These are phyloP conservation scores for Diabrotica undecimpunctata DNA, from an alignment of 1,140 invertebrate genomes.

Conservation along the genomic window DNA sequence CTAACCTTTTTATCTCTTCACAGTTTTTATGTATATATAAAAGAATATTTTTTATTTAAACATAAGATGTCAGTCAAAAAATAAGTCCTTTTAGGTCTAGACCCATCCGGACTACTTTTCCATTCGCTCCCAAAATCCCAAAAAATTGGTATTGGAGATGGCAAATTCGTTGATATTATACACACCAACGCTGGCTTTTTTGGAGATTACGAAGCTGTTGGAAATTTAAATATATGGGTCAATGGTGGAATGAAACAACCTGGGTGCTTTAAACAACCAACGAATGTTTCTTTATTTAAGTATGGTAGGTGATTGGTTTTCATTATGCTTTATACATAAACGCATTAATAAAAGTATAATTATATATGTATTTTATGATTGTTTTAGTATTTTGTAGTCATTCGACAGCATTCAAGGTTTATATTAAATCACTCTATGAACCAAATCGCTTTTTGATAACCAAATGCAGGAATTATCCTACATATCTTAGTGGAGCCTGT, in stretches of 20 bases:
- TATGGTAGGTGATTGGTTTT: background rate
- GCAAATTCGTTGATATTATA: conserved; percentile 80
- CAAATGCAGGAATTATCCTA: background rate
- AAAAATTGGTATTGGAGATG: conserved; percentile 52
- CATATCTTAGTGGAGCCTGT: background rate
- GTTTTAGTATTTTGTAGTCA: conserved; percentile 13
- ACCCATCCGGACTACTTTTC: conserved; percentile 9
- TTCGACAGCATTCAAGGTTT: background rate
- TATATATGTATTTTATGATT: background rate
- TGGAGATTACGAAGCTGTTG: conserved; percentile 77
- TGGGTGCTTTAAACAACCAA: conserved; percentile 58
- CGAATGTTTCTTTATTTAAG: too few relatives aligned
- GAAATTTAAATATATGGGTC: conserved; percentile 84
- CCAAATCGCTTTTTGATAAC: conserved; percentile 7
- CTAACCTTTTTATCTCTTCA: too few relatives aligned
- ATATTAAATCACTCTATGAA: background rate
- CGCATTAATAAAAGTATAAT: background rate
- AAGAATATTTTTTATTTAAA: too few relatives aligned
- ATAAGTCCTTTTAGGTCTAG: conserved; percentile 1
- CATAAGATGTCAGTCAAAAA: too few relatives aligned
- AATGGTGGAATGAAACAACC: conserved; percentile 84
- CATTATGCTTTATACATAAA: background rate
- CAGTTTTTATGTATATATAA: too few relatives aligned
- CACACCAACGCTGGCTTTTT: conserved; percentile 82
- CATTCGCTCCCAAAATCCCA: background rate